Base-by-base conservation (phyloP, 2,797 vertebrate species). In the Coregonus sp. region DNA sequence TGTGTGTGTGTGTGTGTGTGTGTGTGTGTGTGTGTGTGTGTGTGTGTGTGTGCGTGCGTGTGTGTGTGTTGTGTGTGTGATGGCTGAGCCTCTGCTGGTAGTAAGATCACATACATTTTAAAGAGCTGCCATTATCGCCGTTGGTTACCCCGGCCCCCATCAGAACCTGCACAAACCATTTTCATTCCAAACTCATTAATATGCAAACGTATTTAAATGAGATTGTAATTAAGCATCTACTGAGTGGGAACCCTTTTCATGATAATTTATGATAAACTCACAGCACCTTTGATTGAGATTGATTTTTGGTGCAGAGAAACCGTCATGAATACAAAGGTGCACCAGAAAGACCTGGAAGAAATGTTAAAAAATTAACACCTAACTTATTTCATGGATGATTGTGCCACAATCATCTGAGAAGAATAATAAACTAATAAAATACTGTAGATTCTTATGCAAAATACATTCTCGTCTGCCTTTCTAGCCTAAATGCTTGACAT, bases 241-340 rank as follows among this genome's bases (percentile, higher is more conserved):
- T 98, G 96, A 98, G 97, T 98, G 96, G 96, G 97, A 99, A 98
- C 97, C 96, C 97, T 98, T 99, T 98, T 98, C 97, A 99, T 98
- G 97, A 98, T 99, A 99, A 99, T 99, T 99, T 99, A 99, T 99
- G 98, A 99, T 98, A 98, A 99, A 99, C 96, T 98, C 96, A 94
- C 96, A 94, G 95, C 96, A 92, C 96, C 97, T 98, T 98, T 99
- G 97, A 99, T 99, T 98, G 97, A 99, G 96, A 98, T 97, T 98
- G 96, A 98, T 97, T 98, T 96, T 97, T 96, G 95, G 95, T 95
- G 94, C 95, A 92, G 94, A 93, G 94, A 92, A 95, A 93, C 40
- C 93, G 96, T 96, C 96, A 93, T 98, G 97, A 98, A 99, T 99
- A 98, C 96, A 97, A 97, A 99, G 96, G 95, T 97, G 95, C 96